Evolutionary conservation across 2,797 vertebrate genomes (phyloP).

Genomic region (Leuciscus waleckii): DNA sequence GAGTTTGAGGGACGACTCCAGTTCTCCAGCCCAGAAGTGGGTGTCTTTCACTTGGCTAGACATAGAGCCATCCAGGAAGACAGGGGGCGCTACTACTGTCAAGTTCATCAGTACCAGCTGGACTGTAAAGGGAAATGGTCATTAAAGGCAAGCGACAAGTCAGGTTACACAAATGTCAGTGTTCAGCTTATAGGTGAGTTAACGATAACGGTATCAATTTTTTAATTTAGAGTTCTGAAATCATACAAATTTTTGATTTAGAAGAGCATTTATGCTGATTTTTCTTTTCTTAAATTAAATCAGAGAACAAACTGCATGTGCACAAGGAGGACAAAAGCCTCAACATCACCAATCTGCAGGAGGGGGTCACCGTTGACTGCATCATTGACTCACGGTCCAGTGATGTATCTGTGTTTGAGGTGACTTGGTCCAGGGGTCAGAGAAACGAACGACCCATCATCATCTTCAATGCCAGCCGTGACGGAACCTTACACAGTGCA

Average conservation of each 20-base stretch:
- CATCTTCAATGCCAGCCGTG: conserved; percentile 66
- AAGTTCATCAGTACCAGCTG: conserved; percentile 55
- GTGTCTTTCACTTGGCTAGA: conserved; percentile 53
- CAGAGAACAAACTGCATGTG: conserved; percentile 54
- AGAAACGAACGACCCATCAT: not conserved
- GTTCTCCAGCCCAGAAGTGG: conserved; percentile 53
- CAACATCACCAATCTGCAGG: conserved; percentile 16
- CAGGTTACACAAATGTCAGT: conserved; percentile 54
- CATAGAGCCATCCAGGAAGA: conserved; percentile 52
- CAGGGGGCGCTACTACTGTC: conserved; percentile 60
- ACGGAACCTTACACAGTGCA: conserved; percentile 65
- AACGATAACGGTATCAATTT: too few species aligned
- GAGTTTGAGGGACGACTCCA: conserved; percentile 44
- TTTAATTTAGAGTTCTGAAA: not conserved
- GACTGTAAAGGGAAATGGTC: conserved; percentile 44
- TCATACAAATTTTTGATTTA: not conserved
- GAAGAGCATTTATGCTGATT: not conserved
- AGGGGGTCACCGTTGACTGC: conserved; percentile 51
- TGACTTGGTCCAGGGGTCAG: conserved; percentile 52
- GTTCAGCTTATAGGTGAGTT: conserved; percentile 55
- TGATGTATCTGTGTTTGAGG: conserved; percentile 57
- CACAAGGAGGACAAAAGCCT: conserved; percentile 21
- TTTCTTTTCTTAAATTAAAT: not conserved
- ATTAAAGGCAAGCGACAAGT: conserved; percentile 40
- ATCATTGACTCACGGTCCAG: conserved; percentile 55